Conservation (phyloP, 1,140 invertebrate species). For the Goniozus legneri region DNA sequence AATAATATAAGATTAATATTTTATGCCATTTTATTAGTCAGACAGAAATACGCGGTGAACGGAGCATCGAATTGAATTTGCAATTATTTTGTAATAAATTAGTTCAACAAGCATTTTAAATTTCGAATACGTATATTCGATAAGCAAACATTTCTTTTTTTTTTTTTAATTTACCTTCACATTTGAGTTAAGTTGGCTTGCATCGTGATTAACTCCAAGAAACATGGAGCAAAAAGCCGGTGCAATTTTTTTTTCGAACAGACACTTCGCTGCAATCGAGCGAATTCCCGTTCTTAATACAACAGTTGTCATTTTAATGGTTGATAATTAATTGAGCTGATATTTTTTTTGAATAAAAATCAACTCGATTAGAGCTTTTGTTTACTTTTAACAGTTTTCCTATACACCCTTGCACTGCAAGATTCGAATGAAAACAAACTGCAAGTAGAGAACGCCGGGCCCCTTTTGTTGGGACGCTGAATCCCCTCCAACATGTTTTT, state of each 20-base stretch:
- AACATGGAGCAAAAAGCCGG: conserved; percentile 8
- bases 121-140: not conserved
- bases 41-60: not conserved
- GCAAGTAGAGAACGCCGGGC: conserved; percentile 12
- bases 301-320: conserved; percentile 25
- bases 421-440: conserved; percentile 12
- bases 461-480: conserved; percentile 25
- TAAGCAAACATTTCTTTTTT: too few relatives aligned
- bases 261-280: conserved; percentile 8
- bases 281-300: conserved; percentile 26
- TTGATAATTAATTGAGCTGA: not conserved
- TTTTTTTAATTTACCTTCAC: conserved; percentile 16
- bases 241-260: conserved; percentile 20
- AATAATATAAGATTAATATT: too few relatives aligned
- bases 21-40: not conserved
- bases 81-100: not conserved
- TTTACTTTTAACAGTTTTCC: not conserved
- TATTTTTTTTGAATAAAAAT: not conserved
- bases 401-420: not conserved
- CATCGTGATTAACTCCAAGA: not conserved
- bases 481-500: conserved; percentile 9
- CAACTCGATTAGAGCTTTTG: not conserved
- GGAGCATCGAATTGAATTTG: not conserved
- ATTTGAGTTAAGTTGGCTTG: conserved; percentile 1
- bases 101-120: not conserved